Evolutionary conservation across 2,888 invertebrate species (phyloP), one percentile per base, ranked within the genome.

Genomic region (Neocrepidodera transversa): DNA sequence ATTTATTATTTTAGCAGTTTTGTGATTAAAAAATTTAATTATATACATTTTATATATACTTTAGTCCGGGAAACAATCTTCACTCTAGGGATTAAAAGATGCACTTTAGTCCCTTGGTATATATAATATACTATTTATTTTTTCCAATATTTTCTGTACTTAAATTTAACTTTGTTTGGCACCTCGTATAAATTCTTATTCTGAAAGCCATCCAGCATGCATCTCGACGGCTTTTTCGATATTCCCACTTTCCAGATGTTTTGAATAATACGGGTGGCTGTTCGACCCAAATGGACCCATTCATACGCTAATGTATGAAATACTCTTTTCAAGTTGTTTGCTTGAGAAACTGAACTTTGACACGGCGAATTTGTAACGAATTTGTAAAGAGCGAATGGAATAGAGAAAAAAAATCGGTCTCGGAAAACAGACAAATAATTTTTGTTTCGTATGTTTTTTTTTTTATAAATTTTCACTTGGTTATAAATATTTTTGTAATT

Each of bases 301-400:
- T 63, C 63, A 63, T 60, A 63, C 60, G 63, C 63, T 63, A 63
- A 63, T 63, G 60, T 53, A 53, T 57, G 50, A 53, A n/a, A 60
- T 56, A 56, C 52, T 51, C 60, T 55, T n/a, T 51, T 60, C 55
- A 47, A 52, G 51, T 56, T 60, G 60, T 60, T 60, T 60, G 60
- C 45, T 45, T 38, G 54, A 60, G 54, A 55, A 60, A 54, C 54
- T 45, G 52, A 60, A 60, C 60, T 60, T 60, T 55, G 60, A 60
- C 60, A 60, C 52, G 60, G 30, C 18, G 48, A 57, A 47, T 60
- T 60, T 60, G 60, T 60, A 48, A 60, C 56, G 55, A 55, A 60
- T 60, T 60, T 56, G 55, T 51, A 52, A 51, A 40, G 23, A n/a
- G n/a, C n/a, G n/a, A n/a, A n/a, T n/a, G n/a, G n/a, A n/a, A n/a